A percentile compares a stretch with the other conserved stretches of the same genome.
phyloP scores from a whole-genome alignment of 2,888 invertebrate species.

The Microctonus brassicae region DNA sequence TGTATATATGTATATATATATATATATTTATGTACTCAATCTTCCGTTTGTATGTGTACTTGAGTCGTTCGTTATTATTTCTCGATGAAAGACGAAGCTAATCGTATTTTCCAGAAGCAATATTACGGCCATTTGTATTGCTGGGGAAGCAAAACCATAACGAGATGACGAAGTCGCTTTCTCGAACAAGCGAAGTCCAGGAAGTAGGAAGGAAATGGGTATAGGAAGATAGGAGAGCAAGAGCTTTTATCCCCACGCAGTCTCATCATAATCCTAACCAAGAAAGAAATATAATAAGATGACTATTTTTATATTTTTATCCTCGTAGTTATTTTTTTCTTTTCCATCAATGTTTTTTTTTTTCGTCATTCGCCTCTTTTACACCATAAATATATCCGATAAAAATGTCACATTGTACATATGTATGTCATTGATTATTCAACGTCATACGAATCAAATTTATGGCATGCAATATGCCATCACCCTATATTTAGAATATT shows the following conservation, averaged over 20 bases:
- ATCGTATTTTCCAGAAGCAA: slow-evolving; percentile 32
- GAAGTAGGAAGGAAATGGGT: slow-evolving; percentile 9
- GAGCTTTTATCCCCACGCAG: neutral
- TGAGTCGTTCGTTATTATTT: slow-evolving; percentile 5
- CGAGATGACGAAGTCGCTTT: slow-evolving; percentile 11
- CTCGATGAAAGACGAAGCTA: slow-evolving; percentile 31
- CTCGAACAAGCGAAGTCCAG: slow-evolving; percentile 21
- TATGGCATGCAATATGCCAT: neutral
- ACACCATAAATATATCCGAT: neutral
- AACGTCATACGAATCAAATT: slow-evolving; percentile 6
- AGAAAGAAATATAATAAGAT: neutral
- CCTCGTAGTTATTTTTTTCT: neutral
- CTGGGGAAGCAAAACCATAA: slow-evolving; percentile 6
- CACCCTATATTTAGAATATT: neutral
- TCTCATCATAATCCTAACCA: neutral
- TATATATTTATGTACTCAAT: neutral
- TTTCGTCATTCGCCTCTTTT: neutral
- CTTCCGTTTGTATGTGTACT: neutral
- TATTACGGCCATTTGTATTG: slow-evolving; percentile 29
- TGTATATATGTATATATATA: too few species aligned
- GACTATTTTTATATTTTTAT: neutral
- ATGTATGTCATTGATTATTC: slow-evolving; percentile 17
- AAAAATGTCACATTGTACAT: neutral
- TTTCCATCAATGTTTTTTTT: neutral
- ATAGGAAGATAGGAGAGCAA: neutral